A percentile compares a stretch with the other conserved stretches of the same genome.
Conservation (phyloP, 2,888 invertebrate genomes). For the Calameuta filiformis region DNA sequence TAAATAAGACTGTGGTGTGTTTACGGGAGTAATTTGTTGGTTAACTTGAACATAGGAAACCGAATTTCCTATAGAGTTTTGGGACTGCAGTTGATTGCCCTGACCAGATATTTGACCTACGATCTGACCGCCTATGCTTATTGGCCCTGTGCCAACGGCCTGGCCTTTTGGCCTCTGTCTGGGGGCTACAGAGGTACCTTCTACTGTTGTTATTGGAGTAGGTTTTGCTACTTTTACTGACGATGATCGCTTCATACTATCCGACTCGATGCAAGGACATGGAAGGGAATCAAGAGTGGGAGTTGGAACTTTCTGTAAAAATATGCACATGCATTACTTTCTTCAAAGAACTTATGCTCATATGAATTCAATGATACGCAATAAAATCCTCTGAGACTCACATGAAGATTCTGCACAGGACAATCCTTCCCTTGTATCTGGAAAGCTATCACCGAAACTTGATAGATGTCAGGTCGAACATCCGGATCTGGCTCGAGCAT, state of each 20-base stretch:
- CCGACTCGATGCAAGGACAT: conserved; percentile 77
- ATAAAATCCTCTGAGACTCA: conserved; percentile 61
- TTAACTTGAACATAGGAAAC: conserved; percentile 48
- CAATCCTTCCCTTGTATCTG: conserved; percentile 77
- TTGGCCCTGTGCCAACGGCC: conserved; percentile 57
- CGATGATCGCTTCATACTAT: conserved; percentile 71
- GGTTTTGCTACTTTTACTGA: conserved; percentile 66
- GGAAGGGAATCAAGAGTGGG: conserved; percentile 75
- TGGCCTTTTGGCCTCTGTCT: conserved; percentile 83
- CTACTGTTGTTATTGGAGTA: conserved; percentile 68
- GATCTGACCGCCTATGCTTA: conserved; percentile 60
- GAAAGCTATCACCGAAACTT: conserved; percentile 82
- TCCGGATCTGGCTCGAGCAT: conserved; percentile 88
- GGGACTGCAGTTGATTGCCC: conserved; percentile 48
- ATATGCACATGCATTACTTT: background rate
- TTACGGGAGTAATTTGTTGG: conserved; percentile 47
- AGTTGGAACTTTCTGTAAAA: conserved; percentile 73
- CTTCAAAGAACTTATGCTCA: background rate
- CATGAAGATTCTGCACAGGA: conserved; percentile 84
- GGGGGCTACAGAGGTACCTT: conserved; percentile 85
- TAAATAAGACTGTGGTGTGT: conserved; percentile 45
- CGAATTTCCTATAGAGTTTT: conserved; percentile 44
- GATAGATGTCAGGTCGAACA: conserved; percentile 87
- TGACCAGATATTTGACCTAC: conserved; percentile 63
- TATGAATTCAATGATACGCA: background rate